phyloP scores from a whole-genome alignment of 2,113 vertebrate species.

The Calyptomena viridis region DNA sequence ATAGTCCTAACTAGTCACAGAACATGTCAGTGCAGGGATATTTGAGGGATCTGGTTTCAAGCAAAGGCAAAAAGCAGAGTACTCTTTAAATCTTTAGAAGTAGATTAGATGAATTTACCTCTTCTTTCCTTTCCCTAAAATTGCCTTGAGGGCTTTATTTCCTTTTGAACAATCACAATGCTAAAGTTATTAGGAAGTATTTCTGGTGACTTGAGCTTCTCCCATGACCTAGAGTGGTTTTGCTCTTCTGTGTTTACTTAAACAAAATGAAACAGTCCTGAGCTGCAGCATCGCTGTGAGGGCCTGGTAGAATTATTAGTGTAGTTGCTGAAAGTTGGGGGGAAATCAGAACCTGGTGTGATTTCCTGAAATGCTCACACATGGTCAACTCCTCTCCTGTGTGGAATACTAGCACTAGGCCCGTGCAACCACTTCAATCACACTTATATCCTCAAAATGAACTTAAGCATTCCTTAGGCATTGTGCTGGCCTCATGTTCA shows the following conservation, averaged over 20 bases:
- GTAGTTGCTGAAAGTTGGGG: slow-evolving; percentile 16
- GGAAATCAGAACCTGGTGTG: background rate
- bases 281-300: background rate
- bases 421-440: background rate
- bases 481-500: background rate
- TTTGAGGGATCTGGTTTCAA: background rate
- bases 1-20: background rate
- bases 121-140: background rate
- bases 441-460: background rate
- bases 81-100: background rate
- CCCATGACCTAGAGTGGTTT: background rate
- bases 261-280: background rate
- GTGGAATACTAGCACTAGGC: background rate
- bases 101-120: background rate
- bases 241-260: background rate
- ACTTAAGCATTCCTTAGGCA: background rate
- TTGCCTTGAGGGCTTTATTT: background rate
- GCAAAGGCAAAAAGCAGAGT: background rate
- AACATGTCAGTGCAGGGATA: background rate
- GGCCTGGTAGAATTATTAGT: background rate
- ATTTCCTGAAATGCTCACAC: slow-evolving; percentile 33
- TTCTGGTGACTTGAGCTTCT: background rate
- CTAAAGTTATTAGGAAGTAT: background rate
- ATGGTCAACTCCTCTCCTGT: background rate
- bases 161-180: background rate